Conservation (phyloP, 2,113 vertebrate species). For the Oxyruncus cristatus region DNA sequence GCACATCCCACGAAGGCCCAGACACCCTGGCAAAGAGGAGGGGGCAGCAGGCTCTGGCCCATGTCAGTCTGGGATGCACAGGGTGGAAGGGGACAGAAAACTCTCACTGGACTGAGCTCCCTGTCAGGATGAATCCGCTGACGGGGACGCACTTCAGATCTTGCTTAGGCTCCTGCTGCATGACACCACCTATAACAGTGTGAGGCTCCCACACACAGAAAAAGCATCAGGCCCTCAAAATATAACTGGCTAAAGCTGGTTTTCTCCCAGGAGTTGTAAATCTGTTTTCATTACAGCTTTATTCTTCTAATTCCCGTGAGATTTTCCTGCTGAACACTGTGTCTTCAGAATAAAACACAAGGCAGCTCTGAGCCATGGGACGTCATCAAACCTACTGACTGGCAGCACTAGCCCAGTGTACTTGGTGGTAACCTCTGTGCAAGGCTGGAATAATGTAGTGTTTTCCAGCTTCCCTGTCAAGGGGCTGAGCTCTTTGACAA, state of each 20-base stretch:
- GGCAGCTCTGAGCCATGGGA: neutral
- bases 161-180: neutral
- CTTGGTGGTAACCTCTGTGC: neutral
- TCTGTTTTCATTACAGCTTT: neutral
- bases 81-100: neutral
- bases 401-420: neutral
- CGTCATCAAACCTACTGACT: neutral
- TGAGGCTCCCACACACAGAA: neutral
- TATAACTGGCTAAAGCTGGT: neutral
- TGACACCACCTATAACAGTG: no score
- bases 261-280: neutral
- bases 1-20: rapidly evolving
- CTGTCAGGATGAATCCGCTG: neutral
- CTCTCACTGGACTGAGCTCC: neutral
- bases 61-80: rapidly evolving
- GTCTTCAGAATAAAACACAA: neutral
- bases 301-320: neutral
- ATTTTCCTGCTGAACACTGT: neutral
- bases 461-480: neutral
- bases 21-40: neutral
- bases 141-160: neutral
- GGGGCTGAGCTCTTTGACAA: neutral
- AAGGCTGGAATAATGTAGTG: neutral
- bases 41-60: neutral
- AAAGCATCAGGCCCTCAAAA: neutral